Conservation (phyloP, 2,888 invertebrate species). For the Ormyrus labotus region DNA sequence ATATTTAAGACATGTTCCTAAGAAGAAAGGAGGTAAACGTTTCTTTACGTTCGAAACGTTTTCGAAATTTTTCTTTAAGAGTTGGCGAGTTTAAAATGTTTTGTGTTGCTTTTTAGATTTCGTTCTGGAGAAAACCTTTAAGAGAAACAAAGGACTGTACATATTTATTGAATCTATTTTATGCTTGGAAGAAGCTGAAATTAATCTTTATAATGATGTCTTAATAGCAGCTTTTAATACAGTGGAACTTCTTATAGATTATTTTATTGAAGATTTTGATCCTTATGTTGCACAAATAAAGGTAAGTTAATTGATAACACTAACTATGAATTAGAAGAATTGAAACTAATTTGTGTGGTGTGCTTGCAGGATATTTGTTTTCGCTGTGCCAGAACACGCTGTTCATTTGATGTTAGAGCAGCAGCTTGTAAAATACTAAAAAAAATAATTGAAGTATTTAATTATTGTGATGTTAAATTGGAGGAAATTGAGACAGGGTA, state of each 20-base stretch:
- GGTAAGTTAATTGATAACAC: constrained; percentile 55
- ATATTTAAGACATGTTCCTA: constrained; percentile 31
- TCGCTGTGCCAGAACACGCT: constrained; percentile 55
- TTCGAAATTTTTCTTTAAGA: constrained; percentile 35
- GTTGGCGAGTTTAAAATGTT: no score
- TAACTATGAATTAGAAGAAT: neutral
- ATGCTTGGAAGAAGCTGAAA: neutral
- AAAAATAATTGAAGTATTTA: constrained; percentile 62
- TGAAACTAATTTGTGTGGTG: neutral
- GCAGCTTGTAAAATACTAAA: constrained; percentile 61
- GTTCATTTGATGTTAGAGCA: constrained; percentile 56
- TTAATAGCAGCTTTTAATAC: constrained; percentile 60
- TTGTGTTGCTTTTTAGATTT: no score
- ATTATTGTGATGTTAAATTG: constrained; percentile 54
- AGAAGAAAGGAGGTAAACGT: constrained; percentile 8
- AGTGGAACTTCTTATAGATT: constrained; percentile 62
- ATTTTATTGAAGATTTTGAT: constrained; percentile 61
- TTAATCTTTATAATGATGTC: constrained; percentile 3
- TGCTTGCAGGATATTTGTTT: constrained; percentile 63
- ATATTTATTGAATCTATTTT: constrained; percentile 37
- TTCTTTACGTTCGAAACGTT: constrained; percentile 14
- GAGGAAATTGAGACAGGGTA: constrained; percentile 55
- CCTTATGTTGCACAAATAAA: constrained; percentile 60
- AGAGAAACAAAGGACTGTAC: constrained; percentile 40
- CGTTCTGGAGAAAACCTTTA: constrained; percentile 4